Conservation (phyloP, 2,797 vertebrate genomes). For the Ciconia nigra region DNA sequence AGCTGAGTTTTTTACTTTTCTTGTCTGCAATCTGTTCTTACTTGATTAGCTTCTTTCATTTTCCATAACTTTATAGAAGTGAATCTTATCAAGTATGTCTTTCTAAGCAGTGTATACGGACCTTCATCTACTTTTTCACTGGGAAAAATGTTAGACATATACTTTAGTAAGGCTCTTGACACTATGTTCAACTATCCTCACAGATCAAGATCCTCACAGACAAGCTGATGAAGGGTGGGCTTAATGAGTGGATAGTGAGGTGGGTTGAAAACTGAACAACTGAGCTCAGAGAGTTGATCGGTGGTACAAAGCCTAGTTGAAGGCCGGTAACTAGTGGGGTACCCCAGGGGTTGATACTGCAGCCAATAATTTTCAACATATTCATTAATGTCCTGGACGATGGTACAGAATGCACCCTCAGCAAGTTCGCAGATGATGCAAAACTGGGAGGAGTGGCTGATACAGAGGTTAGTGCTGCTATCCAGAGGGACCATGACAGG, state of each 20-base stretch:
- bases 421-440: not conserved
- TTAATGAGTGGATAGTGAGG: not conserved
- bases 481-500: rapidly evolving
- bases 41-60: not conserved
- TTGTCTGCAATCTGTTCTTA: not conserved
- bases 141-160: not conserved
- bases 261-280: not conserved
- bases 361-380: not conserved
- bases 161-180: not conserved
- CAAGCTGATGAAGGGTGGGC: not conserved
- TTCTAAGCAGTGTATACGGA: not conserved
- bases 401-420: not conserved
- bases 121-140: not conserved
- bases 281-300: not conserved
- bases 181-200: not conserved
- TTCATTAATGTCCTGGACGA: not conserved
- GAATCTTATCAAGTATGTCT: not conserved
- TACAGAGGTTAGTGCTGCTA: not conserved
- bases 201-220: not conserved
- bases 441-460: not conserved
- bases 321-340: not conserved
- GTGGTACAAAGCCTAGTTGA: not conserved
- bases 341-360: not conserved
- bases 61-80: not conserved
- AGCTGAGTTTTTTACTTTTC: not conserved